Conservation (phyloP, 2,888 invertebrate species). For the Ormia ochracea region DNA sequence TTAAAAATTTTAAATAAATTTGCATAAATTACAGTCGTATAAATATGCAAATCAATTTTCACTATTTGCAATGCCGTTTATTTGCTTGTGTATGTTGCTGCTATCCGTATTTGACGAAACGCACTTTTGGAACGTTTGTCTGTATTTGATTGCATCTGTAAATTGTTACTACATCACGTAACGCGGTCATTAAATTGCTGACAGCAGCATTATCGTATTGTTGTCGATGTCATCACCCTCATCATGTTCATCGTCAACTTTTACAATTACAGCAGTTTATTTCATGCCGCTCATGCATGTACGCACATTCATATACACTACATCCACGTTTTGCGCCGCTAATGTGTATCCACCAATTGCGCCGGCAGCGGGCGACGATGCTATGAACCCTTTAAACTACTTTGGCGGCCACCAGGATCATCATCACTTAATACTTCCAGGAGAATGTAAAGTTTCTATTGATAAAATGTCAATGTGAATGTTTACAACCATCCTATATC, state of each 20-base stretch:
- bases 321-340: no score
- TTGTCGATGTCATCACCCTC: constrained; percentile 50
- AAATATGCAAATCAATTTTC: constrained; percentile 28
- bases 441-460: no score
- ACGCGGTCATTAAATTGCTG: constrained; percentile 64
- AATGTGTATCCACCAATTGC: no score
- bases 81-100: constrained; percentile 27
- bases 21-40: constrained; percentile 36
- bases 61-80: constrained; percentile 40
- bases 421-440: constrained; percentile 82
- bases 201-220: constrained; percentile 59
- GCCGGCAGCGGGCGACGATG: constrained; percentile 75
- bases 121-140: constrained; percentile 37
- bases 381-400: constrained; percentile 77
- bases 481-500: no score
- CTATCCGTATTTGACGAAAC: constrained; percentile 40
- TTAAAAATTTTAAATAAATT: constrained; percentile 25
- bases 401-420: constrained; percentile 81
- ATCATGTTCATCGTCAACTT: constrained; percentile 35
- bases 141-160: constrained; percentile 39
- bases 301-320: no score
- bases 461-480: no score
- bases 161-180: constrained; percentile 58
- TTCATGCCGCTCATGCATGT: constrained; percentile 13
- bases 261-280: constrained; percentile 42